A percentile compares a stretch with the other conserved stretches of the same genome.
phyloP scores from a whole-genome alignment of 2,888 invertebrate genomes.

The Eumacrocentrus americanus region DNA sequence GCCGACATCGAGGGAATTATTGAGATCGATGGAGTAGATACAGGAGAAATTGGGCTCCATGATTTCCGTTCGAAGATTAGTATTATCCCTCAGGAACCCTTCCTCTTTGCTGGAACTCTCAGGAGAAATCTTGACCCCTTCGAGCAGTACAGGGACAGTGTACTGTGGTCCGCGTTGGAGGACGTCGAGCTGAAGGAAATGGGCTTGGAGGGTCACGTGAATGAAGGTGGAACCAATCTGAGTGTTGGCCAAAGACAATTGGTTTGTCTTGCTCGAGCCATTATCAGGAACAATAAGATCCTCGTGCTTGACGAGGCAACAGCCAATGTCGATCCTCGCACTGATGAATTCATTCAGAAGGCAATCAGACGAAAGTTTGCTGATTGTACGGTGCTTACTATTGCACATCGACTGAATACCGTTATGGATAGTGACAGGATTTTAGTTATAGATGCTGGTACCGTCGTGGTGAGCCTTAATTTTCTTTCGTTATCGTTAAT shows the following conservation, averaged over 20 bases:
- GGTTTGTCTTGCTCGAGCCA: constrained; percentile 87
- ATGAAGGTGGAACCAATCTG: constrained; percentile 76
- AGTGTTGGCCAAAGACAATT: constrained; percentile 91
- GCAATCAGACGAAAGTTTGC: constrained; percentile 66
- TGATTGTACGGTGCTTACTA: constrained; percentile 67
- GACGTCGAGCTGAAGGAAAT: constrained; percentile 79
- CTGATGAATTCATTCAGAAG: constrained; percentile 65
- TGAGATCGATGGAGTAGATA: constrained; percentile 62
- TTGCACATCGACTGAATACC: constrained; percentile 69
- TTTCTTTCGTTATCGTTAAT: not conserved
- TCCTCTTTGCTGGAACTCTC: constrained; percentile 85
- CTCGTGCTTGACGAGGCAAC: constrained; percentile 92
- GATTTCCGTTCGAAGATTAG: constrained; percentile 66
- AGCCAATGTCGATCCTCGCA: constrained; percentile 89
- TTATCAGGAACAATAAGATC: constrained; percentile 81
- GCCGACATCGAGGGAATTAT: constrained; percentile 62
- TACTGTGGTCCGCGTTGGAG: constrained; percentile 84
- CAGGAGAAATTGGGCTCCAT: constrained; percentile 63
- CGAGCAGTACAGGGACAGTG: constrained; percentile 76
- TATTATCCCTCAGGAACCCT: constrained; percentile 80
- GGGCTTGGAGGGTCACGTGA: constrained; percentile 71
- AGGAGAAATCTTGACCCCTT: constrained; percentile 91
- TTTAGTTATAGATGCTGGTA: constrained; percentile 66
- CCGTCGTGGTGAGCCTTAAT: constrained; percentile 52
- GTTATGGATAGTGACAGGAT: constrained; percentile 69